These are phyloP conservation scores for Luffia ferchaultella DNA, from an alignment of 2,888 invertebrate genomes.

Conservation along the genomic window DNA sequence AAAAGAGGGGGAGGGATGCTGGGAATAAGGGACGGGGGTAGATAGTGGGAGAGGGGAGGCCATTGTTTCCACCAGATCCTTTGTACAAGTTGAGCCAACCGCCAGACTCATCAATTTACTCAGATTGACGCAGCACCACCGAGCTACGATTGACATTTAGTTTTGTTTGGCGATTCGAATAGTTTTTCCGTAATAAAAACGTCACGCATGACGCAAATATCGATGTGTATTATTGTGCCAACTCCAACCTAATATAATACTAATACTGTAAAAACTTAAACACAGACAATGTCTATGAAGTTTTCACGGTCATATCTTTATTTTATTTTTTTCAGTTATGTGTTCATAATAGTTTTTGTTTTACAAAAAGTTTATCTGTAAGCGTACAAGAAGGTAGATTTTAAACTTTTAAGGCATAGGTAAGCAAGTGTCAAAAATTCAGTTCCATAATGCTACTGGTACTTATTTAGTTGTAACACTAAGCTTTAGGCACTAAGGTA, in stretches of 20 bases:
- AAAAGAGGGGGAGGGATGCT: conserved; percentile 26
- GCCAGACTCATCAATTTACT: conserved; percentile 56
- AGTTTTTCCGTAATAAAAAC: background rate
- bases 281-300: no score
- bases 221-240: background rate
- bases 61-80: conserved; percentile 54
- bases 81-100: conserved; percentile 31
- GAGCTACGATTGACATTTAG: conserved; percentile 36
- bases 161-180: conserved; percentile 11
- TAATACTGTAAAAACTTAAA: no score
- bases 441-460: no score
- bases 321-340: no score
- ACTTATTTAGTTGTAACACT: no score
- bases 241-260: no score
- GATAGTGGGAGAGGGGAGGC: conserved; percentile 33
- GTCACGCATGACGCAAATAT: background rate
- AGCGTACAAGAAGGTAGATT: no score
- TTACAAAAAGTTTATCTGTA: no score
- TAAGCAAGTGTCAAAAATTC: no score
- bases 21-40: conserved; percentile 40
- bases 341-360: no score
- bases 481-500: background rate
- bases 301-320: no score
- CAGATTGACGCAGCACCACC: conserved; percentile 33
- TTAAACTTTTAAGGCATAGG: no score